Conservation (phyloP, 2,113 vertebrate species). For the Microtus ochrogaster region DNA sequence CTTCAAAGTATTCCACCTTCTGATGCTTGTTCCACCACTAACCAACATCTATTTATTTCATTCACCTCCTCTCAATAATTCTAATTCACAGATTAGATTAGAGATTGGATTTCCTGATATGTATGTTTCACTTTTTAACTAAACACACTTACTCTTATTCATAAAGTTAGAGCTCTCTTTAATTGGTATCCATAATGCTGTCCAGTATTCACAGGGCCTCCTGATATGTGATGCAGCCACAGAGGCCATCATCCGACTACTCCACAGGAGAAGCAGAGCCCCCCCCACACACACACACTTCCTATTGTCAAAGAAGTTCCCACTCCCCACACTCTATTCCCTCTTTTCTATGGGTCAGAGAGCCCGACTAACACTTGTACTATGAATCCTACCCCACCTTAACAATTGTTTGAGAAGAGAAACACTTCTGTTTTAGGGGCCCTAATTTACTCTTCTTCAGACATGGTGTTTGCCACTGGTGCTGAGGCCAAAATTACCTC, state of each 20-base stretch:
- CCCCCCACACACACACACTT: accelerated
- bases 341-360: background rate
- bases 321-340: background rate
- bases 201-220: background rate
- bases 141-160: background rate
- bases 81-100: no score
- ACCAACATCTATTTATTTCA: background rate
- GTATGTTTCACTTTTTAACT: background rate
- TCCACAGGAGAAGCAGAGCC: background rate
- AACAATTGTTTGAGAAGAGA: background rate
- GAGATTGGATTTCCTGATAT: background rate
- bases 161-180: background rate
- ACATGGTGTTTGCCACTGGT: background rate
- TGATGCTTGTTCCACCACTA: background rate
- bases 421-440: background rate
- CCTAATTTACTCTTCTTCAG: background rate
- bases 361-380: background rate
- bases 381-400: background rate
- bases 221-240: background rate
- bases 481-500: background rate
- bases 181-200: background rate
- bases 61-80: background rate
- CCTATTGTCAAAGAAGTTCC: background rate
- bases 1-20: background rate
- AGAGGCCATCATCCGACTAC: background rate